These are phyloP conservation scores for Mechanitis mazaeus DNA, from an alignment of 2,888 invertebrate genomes.

Conservation along the genomic window DNA sequence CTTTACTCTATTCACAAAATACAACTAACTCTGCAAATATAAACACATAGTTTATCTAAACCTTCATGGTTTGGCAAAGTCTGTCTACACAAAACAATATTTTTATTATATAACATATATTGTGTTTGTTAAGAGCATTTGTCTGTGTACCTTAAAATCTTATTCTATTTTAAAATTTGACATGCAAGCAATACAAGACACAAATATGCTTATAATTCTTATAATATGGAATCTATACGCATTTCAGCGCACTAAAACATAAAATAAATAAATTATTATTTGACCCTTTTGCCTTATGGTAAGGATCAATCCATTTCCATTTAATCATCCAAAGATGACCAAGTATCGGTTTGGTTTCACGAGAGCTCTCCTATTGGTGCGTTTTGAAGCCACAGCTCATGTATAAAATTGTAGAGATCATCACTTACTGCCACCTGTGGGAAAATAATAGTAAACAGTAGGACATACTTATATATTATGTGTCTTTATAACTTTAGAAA, in stretches of 20 bases:
- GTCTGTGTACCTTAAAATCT: no score
- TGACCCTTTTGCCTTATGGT: not conserved
- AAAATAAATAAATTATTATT: not conserved
- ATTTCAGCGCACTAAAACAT: not conserved
- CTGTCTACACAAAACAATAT: no score
- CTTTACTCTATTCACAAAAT: no score
- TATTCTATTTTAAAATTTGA: no score
- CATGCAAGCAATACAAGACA: no score
- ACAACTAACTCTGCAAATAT: not conserved
- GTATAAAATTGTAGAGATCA: slow-evolving; percentile 94
- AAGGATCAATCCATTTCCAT: not conserved
- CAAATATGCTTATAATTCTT: no score
- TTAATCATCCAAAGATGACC: not conserved
- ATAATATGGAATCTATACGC: no score
- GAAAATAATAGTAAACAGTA: not conserved
- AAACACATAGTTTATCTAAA: not conserved
- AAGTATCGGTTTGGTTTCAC: slow-evolving; percentile 67
- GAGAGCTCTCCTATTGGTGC: slow-evolving; percentile 98
- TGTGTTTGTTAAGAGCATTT: no score
- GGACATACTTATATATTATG: no score
- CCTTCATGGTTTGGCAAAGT: not conserved
- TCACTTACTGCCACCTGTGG: slow-evolving; percentile 92
- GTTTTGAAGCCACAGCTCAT: slow-evolving; percentile 96
- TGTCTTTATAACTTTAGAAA: no score
- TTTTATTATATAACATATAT: no score